phyloP scores from a whole-genome alignment of 2,797 vertebrate species.

The Melanotaenia boesemani region DNA sequence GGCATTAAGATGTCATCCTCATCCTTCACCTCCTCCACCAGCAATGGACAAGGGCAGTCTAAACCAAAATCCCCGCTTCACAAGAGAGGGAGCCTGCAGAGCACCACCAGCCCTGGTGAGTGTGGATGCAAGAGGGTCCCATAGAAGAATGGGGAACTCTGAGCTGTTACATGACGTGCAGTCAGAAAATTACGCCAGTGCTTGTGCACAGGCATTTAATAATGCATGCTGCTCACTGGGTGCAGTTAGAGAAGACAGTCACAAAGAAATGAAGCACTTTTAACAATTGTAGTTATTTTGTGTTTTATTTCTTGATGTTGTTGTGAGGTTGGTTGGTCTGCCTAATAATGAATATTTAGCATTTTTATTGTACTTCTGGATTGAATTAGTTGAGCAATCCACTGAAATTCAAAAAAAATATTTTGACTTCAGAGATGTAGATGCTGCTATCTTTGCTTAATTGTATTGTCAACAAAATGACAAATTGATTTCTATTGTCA shows the following conservation, averaged over 20 bases:
- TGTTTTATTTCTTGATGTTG: not conserved
- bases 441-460: no score
- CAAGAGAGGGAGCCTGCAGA: conserved; percentile 88
- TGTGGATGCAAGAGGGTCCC: conserved; percentile 47
- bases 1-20: conserved; percentile 77
- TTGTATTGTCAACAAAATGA: no score
- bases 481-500: no score
- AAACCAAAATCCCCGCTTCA: conserved; percentile 81
- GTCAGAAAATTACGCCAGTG: conserved; percentile 19
- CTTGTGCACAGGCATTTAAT: conserved; percentile 33
- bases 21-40: conserved; percentile 43
- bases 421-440: no score
- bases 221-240: conserved; percentile 7
- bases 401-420: not conserved
- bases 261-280: not conserved
- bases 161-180: conserved; percentile 12
- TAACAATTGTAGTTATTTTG: not conserved
- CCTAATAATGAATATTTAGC: conserved; percentile 4
- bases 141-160: conserved; percentile 23
- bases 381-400: no score
- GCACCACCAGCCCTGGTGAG: conserved; percentile 87
- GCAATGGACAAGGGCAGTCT: conserved; percentile 70
- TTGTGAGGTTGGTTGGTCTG: not conserved
- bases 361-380: conserved; percentile 2
- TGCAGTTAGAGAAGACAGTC: conserved; percentile 1